Base-by-base conservation (phyloP, 2,888 invertebrate genomes). In the Euphydryas editha region DNA sequence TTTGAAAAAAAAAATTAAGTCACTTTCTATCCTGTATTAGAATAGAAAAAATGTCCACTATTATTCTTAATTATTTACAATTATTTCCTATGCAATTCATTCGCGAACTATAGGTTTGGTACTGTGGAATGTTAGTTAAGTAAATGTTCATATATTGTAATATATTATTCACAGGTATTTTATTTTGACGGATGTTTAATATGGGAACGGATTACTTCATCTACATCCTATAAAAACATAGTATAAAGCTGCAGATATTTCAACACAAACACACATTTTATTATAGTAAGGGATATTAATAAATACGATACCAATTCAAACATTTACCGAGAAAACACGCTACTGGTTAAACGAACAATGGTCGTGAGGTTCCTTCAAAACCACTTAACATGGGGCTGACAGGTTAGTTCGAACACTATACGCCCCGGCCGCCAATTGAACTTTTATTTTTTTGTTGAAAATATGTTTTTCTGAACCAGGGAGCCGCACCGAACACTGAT, bases 301-400 rank as follows among this genome's bases (percentile, higher is more conserved):
- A 90, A 88, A 91, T 87, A 88, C 86, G 85, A 71, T 67, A 74
- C 84, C 83, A 86, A 87, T 83, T 83, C 88, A 88, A 92, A 90
- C 87, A 87, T 91, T 91, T 90, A 83, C 86, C 81, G 81, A 90
- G 91, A 90, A 90, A 90, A 91, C 88, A 90, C 82, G 90, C 90
- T 90, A 89, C 91, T 85, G 90, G 87, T 82, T 85, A 80, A 80
- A 79, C 84, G 86, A 80, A 92, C 91, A 92, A 92, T 88, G 76
- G 86, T 70, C 73, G 77, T 79, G 81, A 83, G 84, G 85, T 87
- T 82, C 89, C 86, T 86, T 89, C 87, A 83, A 90, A 90, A 89
- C 86, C 90, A 89, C 91, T 91, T 92, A 92, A 92, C 92, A 88
- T 92, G 92, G 92, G 92, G 82, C 88, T 92, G 92, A 92, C 92